These are phyloP conservation scores for Heterotis niloticus DNA, from an alignment of 2,113 vertebrate species.

Conservation along the genomic window DNA sequence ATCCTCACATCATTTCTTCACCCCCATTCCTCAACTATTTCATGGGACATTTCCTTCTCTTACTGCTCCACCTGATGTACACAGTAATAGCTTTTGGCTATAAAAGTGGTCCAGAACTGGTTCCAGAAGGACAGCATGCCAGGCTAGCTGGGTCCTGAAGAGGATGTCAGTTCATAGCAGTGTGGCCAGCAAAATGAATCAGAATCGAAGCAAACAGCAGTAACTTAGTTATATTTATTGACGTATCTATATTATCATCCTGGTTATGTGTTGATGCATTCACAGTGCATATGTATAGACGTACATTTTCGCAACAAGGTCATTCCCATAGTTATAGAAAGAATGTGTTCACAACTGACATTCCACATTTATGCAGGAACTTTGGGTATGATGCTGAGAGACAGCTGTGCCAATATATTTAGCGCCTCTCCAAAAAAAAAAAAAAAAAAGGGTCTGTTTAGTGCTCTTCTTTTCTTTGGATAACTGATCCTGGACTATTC, in stretches of 20 bases:
- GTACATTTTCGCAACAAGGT: constrained; percentile 28
- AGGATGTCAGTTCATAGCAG: not conserved
- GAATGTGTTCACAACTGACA: constrained; percentile 10
- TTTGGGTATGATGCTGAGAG: not conserved
- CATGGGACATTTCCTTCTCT: no score
- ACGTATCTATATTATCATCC: not conserved
- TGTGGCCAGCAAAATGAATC: not conserved
- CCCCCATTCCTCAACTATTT: no score
- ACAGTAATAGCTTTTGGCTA: no score
- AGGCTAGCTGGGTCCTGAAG: no score
- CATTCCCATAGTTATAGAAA: constrained; percentile 18
- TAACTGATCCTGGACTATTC: not conserved
- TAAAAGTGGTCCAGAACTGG: no score
- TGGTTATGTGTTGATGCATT: constrained; percentile 22
- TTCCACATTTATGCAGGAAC: constrained; percentile 15
- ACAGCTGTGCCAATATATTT: not conserved
- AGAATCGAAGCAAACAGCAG: not conserved
- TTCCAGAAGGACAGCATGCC: no score
- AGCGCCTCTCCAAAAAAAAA: not conserved
- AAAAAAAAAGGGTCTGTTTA: not conserved
- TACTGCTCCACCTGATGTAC: no score
- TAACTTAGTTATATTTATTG: constrained; percentile 18
- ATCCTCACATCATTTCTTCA: no score
- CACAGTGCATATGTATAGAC: constrained; percentile 21
- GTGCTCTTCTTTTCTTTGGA: not conserved